Evolutionary conservation across 2,113 vertebrate genomes (phyloP), one percentile per base, ranked within the genome.

Genomic region (Forbesichthys papilliferus): DNA sequence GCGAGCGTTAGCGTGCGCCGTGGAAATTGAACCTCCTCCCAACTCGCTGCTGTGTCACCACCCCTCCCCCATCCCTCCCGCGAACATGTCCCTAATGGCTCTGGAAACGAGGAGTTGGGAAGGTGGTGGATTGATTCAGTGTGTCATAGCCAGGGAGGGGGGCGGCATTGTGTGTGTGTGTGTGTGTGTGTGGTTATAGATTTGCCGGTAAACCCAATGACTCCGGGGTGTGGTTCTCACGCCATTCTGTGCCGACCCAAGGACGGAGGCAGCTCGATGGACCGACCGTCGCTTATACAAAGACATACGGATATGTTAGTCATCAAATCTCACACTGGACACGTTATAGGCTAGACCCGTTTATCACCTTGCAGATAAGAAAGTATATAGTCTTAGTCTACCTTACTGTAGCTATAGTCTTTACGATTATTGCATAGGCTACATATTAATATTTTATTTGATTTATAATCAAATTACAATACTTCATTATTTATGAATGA

Each of bases 191-290:
- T 66, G 67, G 47, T 73, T 83, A 79, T 82, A 68, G 81, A 82
- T 82, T 68, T 48, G 71, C 48, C 76, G 56, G 73, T 78, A 42
- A 74, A 77, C 77, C 75, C 83, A 72, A 33, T 74, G 85, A 77
- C 83, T 86, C 75, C 77, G 64, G 90, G 87, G 90, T 85, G 88
- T 88, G 90, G 87, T 87, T 89, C 84, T 84, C 76, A 81, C 74
- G 61, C 74, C 74, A 72, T 78, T 70, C 70, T 54, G 64, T 79
- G 81, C 84, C 86, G 84, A 89, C 84, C 75, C 84, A 86, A 84
- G 83, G 83, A 79, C 84, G 80, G 82, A 82, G 72, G 46, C 68
- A 16, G 69, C 11, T 68, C 65, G 51, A 52, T 69, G 64, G 36
- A 20, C 42, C 53, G 79, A 57, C 74, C 71, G 78, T 80, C 66